Evolutionary conservation across 2,888 invertebrate genomes (phyloP).

Genomic region (Ramazzottius varieornatus): DNA sequence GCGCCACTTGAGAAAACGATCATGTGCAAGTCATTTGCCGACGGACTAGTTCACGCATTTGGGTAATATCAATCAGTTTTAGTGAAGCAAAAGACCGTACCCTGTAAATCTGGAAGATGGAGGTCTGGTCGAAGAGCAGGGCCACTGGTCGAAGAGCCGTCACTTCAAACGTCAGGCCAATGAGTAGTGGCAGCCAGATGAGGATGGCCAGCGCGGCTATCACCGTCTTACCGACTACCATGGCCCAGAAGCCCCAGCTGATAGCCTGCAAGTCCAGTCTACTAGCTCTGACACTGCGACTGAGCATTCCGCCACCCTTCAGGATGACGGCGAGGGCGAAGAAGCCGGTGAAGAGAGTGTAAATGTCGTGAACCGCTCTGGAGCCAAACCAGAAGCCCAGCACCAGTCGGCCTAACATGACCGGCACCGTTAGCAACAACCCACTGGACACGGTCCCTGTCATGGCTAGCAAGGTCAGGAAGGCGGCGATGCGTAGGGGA

Average conservation of each 20-base stretch:
- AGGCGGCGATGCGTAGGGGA: not conserved
- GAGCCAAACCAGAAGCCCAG: not conserved
- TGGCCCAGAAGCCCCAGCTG: not conserved
- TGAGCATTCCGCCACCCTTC: not conserved
- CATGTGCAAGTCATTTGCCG: too few species aligned
- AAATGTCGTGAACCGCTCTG: not conserved
- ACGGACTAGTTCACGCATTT: too few species aligned
- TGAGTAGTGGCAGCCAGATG: not conserved
- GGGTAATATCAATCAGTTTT: not conserved
- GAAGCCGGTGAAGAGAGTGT: not conserved
- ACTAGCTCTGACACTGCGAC: not conserved
- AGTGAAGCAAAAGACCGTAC: not conserved
- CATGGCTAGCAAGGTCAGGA: not conserved
- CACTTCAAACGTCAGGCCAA: conserved; percentile 2
- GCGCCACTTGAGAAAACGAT: too few species aligned
- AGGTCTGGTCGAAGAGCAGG: not conserved
- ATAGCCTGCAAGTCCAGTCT: not conserved
- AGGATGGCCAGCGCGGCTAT: not conserved
- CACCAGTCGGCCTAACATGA: not conserved
- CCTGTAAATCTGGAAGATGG: not conserved
- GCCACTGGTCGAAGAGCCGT: not conserved
- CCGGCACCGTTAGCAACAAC: not conserved
- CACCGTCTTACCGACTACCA: not conserved
- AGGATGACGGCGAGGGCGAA: not conserved
- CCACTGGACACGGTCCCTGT: not conserved